These are phyloP conservation scores for Eilema caniola DNA, from an alignment of 2,888 invertebrate genomes.

Conservation along the genomic window DNA sequence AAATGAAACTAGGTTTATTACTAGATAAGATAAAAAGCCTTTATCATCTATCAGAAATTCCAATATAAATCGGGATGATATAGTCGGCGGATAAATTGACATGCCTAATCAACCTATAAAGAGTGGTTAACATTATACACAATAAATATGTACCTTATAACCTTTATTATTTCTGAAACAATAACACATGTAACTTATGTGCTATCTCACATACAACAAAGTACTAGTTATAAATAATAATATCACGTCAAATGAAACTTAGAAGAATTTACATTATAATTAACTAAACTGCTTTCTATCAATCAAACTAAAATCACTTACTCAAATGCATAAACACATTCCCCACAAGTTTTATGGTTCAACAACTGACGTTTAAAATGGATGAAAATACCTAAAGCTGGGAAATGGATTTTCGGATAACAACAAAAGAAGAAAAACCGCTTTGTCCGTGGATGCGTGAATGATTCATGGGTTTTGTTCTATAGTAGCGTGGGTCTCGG, in stretches of 20 bases:
- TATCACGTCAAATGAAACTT: not conserved
- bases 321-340: conserved; percentile 23
- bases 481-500: conserved; percentile 42
- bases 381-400: conserved; percentile 25
- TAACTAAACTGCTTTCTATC: not conserved
- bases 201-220: too few species aligned
- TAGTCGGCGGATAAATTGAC: too few species aligned
- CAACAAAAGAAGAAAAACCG: conserved; percentile 46
- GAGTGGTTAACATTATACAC: too few species aligned
- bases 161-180: not conserved
- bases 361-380: conserved; percentile 38
- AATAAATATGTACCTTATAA: not conserved
- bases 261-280: not conserved
- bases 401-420: conserved; percentile 29
- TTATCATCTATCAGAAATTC: too few species aligned
- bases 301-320: not conserved
- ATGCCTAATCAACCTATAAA: too few species aligned
- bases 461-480: conserved; percentile 63
- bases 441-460: conserved; percentile 53
- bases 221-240: not conserved
- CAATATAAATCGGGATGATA: too few species aligned
- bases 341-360: conserved; percentile 30
- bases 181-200: too few species aligned
- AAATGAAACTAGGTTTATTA: too few species aligned
- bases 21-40: too few species aligned